Percentiles rank a stretch among this genome's conserved stretches.
Evolutionary conservation across 2,797 vertebrate genomes (phyloP).

Genomic region (Poecilia wingei): DNA sequence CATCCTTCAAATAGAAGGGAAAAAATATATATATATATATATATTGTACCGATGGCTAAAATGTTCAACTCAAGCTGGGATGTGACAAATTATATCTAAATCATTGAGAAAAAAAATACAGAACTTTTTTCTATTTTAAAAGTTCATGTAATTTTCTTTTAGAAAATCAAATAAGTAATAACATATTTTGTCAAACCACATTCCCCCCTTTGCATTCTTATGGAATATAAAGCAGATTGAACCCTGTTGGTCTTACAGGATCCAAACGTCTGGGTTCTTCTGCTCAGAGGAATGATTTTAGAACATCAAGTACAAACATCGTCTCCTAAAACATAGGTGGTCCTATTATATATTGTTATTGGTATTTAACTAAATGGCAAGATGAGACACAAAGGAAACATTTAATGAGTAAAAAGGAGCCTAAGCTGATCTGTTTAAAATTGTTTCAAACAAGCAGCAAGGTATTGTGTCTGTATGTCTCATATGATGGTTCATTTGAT

Average conservation of each 20-base stretch:
- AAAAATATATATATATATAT: neutral
- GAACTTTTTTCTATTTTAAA: neutral
- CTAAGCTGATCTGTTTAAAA: constrained; percentile 9
- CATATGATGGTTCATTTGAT: constrained; percentile 3
- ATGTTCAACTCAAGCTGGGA: neutral
- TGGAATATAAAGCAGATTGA: neutral
- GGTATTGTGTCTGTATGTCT: constrained; percentile 1
- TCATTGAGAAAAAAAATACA: neutral
- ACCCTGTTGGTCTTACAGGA: constrained; percentile 32
- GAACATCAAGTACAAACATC: constrained; percentile 10
- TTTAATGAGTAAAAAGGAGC: neutral
- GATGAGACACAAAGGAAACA: constrained; percentile 16
- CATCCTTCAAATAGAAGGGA: neutral
- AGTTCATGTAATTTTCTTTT: neutral
- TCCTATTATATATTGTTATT: constrained; percentile 39
- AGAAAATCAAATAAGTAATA: neutral
- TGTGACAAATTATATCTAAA: neutral
- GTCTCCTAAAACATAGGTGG: constrained; percentile 37
- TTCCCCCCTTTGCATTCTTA: neutral
- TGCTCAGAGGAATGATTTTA: constrained; percentile 55
- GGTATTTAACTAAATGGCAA: constrained; percentile 28
- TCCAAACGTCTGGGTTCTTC: constrained; percentile 7
- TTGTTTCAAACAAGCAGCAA: neutral
- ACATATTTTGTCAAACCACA: neutral
- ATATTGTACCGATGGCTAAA: neutral